phyloP scores from a whole-genome alignment of 92 coral and sea anemone species.

The Epizoanthus stellaris region DNA sequence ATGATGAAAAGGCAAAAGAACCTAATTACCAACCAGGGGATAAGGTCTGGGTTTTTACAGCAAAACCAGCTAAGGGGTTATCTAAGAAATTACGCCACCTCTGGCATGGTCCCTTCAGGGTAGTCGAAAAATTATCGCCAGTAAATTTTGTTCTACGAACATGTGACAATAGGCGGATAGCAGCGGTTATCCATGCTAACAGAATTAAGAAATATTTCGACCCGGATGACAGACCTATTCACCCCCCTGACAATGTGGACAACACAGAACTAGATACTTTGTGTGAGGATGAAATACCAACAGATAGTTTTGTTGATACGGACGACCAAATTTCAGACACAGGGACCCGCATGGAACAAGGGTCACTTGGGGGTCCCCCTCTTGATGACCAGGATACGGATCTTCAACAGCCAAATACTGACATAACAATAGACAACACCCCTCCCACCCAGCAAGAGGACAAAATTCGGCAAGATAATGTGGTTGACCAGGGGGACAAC shows the following conservation, averaged over 20 bases:
- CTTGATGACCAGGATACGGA: no score
- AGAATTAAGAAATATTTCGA: slow-evolving; percentile 59
- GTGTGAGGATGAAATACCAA: slow-evolving; percentile 49
- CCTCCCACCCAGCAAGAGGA: no score
- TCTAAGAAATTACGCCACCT: slow-evolving; percentile 60
- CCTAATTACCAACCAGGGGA: slow-evolving; percentile 55
- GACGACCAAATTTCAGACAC: neutral
- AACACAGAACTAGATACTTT: slow-evolving; percentile 13
- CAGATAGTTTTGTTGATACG: slow-evolving; percentile 34
- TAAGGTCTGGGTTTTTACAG: slow-evolving; percentile 69
- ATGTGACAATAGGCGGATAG: slow-evolving; percentile 57
- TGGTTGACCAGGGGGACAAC: no score
- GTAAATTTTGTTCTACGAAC: slow-evolving; percentile 51
- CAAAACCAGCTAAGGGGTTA: slow-evolving; percentile 36
- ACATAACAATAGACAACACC: no score
- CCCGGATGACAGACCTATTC: slow-evolving; percentile 58
- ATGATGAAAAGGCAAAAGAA: slow-evolving; percentile 46
- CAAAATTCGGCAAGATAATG: no score
- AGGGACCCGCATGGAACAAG: no score
- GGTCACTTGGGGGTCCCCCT: no score
- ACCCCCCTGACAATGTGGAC: slow-evolving; percentile 33
- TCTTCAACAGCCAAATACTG: no score
- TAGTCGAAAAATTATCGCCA: slow-evolving; percentile 30
- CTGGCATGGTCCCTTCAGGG: slow-evolving; percentile 62
- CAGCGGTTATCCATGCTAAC: slow-evolving; percentile 58